phyloP scores from a whole-genome alignment of 2,888 invertebrate species.

The Malthinus flaveolus region DNA sequence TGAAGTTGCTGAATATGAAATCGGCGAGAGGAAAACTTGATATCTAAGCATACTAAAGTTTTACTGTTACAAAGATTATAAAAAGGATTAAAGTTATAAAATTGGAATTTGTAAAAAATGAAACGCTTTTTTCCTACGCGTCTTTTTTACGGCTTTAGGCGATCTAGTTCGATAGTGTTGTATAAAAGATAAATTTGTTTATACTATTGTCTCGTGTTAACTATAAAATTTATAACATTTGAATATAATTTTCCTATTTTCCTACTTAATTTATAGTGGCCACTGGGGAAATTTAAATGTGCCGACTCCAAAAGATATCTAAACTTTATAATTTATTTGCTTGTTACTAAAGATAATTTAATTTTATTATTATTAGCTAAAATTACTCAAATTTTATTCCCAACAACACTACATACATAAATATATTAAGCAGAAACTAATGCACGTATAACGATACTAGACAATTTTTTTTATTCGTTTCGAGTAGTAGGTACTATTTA shows the following conservation, averaged over 20 bases:
- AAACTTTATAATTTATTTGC: slow-evolving; percentile 23
- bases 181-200: slow-evolving; percentile 23
- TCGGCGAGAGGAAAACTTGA: slow-evolving; percentile 26
- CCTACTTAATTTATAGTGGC: slow-evolving; percentile 21
- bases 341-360: slow-evolving; percentile 3
- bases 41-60: slow-evolving; percentile 29
- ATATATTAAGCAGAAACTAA: no score
- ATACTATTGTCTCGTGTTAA: slow-evolving; percentile 8
- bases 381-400: no score
- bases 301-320: slow-evolving; percentile 17
- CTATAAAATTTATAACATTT: slow-evolving; percentile 16
- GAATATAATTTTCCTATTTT: slow-evolving; percentile 26
- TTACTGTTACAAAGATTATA: slow-evolving; percentile 27
- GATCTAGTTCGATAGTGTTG: not conserved
- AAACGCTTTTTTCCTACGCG: not conserved
- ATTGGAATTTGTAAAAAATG: slow-evolving; percentile 19
- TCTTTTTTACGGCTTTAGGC: not conserved
- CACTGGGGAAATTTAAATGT: slow-evolving; percentile 27
- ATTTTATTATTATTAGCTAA: not conserved
- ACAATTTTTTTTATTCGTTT: no score
- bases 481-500: no score
- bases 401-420: no score
- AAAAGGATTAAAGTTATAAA: slow-evolving; percentile 29
- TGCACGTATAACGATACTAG: no score
- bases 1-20: slow-evolving; percentile 25